These are phyloP conservation scores for Galeopsomyia nigrocyanea DNA, from an alignment of 2,888 invertebrate species.

Conservation along the genomic window DNA sequence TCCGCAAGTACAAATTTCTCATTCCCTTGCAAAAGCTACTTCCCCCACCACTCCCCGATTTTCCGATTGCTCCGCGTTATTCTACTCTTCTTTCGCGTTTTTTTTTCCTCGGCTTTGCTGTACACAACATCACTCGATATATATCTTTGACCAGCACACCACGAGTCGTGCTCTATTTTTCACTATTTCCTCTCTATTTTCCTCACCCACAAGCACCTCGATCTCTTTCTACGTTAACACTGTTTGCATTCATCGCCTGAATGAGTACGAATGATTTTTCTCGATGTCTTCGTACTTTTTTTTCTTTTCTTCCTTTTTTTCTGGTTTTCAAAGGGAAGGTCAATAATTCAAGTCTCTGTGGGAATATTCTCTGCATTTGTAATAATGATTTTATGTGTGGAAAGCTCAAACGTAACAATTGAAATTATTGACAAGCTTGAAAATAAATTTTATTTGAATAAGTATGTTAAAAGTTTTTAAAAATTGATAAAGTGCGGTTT, in stretches of 20 bases:
- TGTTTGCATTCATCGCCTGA: constrained; percentile 37
- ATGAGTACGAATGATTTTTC: constrained; percentile 21
- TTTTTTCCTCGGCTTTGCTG: not conserved
- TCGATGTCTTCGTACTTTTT: not conserved
- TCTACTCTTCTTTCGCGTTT: constrained; percentile 3
- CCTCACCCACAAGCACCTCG: not conserved
- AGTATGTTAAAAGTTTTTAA: too few species aligned
- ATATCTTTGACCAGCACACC: constrained; percentile 31
- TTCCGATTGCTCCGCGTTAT: constrained; percentile 28
- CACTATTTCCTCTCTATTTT: constrained; percentile 11
- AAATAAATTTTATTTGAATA: too few species aligned
- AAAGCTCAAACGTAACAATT: too few species aligned
- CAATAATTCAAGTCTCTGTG: too few species aligned
- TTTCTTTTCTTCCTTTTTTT: not conserved
- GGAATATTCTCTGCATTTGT: too few species aligned
- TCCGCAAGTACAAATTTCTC: constrained; percentile 45
- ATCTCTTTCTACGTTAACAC: constrained; percentile 15
- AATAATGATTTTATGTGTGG: too few species aligned
- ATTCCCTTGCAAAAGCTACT: constrained; percentile 45
- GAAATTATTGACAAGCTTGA: too few species aligned
- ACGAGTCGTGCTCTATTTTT: constrained; percentile 32
- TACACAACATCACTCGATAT: constrained; percentile 28
- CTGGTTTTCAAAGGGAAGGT: too few species aligned
- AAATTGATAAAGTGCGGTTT: too few species aligned
- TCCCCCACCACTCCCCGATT: constrained; percentile 14